A percentile compares a stretch with the other conserved stretches of the same genome.
Evolutionary conservation across 2,113 vertebrate genomes (phyloP).

Genomic region (Eudorcas thomsonii): DNA sequence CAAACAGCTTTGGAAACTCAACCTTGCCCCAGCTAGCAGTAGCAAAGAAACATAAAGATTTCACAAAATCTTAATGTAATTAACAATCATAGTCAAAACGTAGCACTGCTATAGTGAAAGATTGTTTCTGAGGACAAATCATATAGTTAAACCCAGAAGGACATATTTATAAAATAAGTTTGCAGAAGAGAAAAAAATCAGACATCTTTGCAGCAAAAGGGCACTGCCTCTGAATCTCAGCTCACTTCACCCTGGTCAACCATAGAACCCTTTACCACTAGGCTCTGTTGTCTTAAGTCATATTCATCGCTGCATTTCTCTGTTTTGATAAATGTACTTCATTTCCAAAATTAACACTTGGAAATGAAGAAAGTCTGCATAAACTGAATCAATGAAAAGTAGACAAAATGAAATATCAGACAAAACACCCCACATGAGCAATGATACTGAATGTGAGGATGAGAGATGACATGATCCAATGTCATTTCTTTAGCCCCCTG

Average conservation of each 20-base stretch:
- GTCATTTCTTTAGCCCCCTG: neutral
- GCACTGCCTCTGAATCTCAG: neutral
- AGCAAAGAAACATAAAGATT: neutral
- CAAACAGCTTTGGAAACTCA: neutral
- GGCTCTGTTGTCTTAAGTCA: neutral
- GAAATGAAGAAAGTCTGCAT: neutral
- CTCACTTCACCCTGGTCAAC: neutral
- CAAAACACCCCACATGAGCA: neutral
- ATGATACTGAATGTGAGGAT: neutral
- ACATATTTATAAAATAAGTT: neutral
- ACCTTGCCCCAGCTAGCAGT: neutral
- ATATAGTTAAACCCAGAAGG: neutral
- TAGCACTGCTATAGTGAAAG: neutral
- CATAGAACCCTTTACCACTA: neutral
- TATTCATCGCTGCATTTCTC: neutral
- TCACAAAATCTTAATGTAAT: neutral
- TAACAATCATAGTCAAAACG: neutral
- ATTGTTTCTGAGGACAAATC: neutral
- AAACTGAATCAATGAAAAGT: neutral
- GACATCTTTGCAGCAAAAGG: neutral
- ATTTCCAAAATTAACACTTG: conserved; percentile 35
- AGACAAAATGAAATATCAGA: neutral
- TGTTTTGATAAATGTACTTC: neutral
- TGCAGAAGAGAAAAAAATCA: neutral
- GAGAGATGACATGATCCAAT: neutral